phyloP scores from a whole-genome alignment of 2,113 vertebrate species.

The Syngnathus typhle region DNA sequence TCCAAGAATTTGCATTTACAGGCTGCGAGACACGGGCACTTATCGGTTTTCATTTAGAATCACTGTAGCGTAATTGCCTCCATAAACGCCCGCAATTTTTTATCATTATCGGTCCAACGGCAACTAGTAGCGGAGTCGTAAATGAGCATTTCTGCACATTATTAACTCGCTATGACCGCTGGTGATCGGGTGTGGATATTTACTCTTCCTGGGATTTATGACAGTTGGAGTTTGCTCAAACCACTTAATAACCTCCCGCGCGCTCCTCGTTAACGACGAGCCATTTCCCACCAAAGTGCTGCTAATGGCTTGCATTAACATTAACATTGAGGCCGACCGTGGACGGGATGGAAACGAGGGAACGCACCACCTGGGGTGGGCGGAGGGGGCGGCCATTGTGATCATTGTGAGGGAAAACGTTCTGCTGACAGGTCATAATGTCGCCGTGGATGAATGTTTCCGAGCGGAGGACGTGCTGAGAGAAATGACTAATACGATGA shows the following conservation, averaged over 20 bases:
- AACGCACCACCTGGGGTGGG: slow-evolving; percentile 64
- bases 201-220: slow-evolving; percentile 48
- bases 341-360: slow-evolving; percentile 46
- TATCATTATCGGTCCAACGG: neutral
- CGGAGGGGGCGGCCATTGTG: slow-evolving; percentile 44
- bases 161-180: slow-evolving; percentile 40
- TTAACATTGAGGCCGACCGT: slow-evolving; percentile 52
- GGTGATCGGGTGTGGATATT: slow-evolving; percentile 38
- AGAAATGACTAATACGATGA: slow-evolving; percentile 42
- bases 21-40: neutral
- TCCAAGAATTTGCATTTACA: neutral
- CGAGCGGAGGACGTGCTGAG: slow-evolving; percentile 46
- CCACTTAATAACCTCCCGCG: slow-evolving; percentile 52
- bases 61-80: neutral
- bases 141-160: slow-evolving; percentile 36
- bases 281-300: slow-evolving; percentile 48
- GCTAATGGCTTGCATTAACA: slow-evolving; percentile 58
- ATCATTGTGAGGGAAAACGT: slow-evolving; percentile 56
- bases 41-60: slow-evolving; percentile 5
- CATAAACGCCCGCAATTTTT: neutral
- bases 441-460: slow-evolving; percentile 54
- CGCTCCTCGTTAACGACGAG: slow-evolving; percentile 53
- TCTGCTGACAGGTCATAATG: slow-evolving; percentile 64
- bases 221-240: slow-evolving; percentile 50
- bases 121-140: slow-evolving; percentile 6